A percentile compares a stretch with the other conserved stretches of the same genome.
Conservation (phyloP, 2,113 vertebrate genomes). For the Potamarius usumacintae region DNA sequence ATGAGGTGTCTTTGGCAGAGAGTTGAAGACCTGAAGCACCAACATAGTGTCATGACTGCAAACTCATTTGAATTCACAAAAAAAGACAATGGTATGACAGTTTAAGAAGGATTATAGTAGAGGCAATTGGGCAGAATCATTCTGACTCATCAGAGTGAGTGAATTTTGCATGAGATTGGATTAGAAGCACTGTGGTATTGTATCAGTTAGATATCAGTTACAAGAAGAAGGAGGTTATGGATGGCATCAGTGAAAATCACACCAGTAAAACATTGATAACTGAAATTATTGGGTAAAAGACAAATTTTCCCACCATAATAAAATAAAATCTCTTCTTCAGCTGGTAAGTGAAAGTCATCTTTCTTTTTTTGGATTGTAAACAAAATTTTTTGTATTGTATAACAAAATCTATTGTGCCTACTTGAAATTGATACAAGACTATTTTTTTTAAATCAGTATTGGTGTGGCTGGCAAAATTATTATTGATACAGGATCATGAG, state of each 20-base stretch:
- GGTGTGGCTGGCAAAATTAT: neutral
- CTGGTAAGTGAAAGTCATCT: neutral
- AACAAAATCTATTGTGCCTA: neutral
- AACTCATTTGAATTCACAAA: constrained; percentile 4
- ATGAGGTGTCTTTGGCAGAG: neutral
- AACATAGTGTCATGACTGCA: neutral
- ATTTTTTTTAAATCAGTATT: neutral
- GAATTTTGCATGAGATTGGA: neutral
- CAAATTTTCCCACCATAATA: neutral
- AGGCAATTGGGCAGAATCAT: neutral
- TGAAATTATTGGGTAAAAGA: neutral
- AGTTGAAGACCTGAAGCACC: neutral
- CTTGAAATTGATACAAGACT: neutral
- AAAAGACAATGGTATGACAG: neutral
- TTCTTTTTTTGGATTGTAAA: neutral
- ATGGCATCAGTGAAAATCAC: neutral
- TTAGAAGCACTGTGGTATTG: neutral
- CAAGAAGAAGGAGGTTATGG: neutral
- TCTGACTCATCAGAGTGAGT: neutral
- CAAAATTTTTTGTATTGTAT: too few species aligned
- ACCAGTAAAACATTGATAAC: neutral
- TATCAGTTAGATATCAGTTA: constrained; percentile 3
- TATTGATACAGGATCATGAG: neutral
- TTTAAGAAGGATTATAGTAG: neutral
- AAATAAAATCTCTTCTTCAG: neutral